Evolutionary conservation across 1,140 invertebrate species (phyloP), one percentile per base, ranked within the genome.

Genomic region (Zophobas morio): DNA sequence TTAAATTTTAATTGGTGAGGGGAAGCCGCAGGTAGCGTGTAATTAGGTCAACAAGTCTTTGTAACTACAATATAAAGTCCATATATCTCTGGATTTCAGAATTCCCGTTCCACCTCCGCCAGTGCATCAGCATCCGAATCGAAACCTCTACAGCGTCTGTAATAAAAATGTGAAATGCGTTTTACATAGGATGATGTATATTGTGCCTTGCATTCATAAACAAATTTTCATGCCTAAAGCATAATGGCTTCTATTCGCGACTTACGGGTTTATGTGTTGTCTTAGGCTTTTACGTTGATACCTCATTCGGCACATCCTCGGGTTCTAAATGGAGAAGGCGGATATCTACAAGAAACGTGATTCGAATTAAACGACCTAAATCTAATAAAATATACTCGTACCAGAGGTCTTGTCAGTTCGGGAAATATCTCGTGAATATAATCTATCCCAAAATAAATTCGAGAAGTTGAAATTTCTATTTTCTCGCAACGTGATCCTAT

Each of bases 241-340:
- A 63, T 75, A 75, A 75, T 75, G 74, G 54, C 35, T 75, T 63
- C 56, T 66, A 75, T 75, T 63, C 74, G 74, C 74, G 57, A 75
- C 74, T 75, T 75, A 75, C 71, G 74, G 60, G 74, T 76, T 79
- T 79, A 77, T 77, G 71, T 77, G 78, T 79, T 79, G 78, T 79
- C 78, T 79, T 79, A 79, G 78, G 78, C 78, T 79, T 79, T 77
- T 77, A 77, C 74, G 74, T 76, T 79, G 78, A 79, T 79, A 79
- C 75, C 78, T 79, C 78, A 79, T 79, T 79, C 77, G 74, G 73
- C 54, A 79, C 77, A 79, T 79, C 77, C 78, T 46, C 34, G 60
- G 54, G 57, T 74, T 77, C 74, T 77, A 70, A 76, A 79, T 75
- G 70, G 74, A 75, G 54, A 70, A 63, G 75, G 78, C 74, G 78